Conservation (phyloP, 37 sponge, comb jelly and placozoan species). For the Hormiphora californensis region DNA sequence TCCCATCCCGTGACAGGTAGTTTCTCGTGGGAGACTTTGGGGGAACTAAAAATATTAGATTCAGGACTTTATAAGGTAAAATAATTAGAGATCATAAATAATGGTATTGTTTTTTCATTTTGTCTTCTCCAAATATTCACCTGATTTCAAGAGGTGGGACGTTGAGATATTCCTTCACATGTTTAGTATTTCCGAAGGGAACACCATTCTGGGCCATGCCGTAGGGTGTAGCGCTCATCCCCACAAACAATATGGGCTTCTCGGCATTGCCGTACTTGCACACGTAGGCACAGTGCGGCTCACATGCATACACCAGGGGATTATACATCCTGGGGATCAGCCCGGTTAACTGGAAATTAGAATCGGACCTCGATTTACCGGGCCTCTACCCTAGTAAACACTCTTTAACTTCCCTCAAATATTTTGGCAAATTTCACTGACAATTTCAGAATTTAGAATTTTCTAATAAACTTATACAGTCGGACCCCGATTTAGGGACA, state of each 20-base stretch:
- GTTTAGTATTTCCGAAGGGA: slow-evolving; percentile 23
- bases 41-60: no score
- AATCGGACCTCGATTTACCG: not conserved
- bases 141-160: not conserved
- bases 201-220: slow-evolving; percentile 93
- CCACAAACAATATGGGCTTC: slow-evolving; percentile 70
- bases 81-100: no score
- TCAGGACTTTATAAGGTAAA: no score
- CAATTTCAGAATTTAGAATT: no score
- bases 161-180: slow-evolving; percentile 22
- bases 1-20: slow-evolving; percentile 29
- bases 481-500: no score
- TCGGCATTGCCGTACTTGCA: slow-evolving; percentile 59
- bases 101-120: no score
- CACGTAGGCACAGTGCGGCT: slow-evolving; percentile 66
- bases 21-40: not conserved
- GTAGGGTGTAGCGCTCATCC: slow-evolving; percentile 87
- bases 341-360: not conserved
- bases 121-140: no score
- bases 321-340: slow-evolving; percentile 68
- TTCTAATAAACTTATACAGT: no score
- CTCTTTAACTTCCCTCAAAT: no score
- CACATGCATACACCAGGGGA: slow-evolving; percentile 73
- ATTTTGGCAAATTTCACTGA: no score
- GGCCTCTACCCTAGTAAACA: no score